Base-by-base conservation (phyloP, 2,113 vertebrate species). In the Campylorhamphus procurvoides region DNA sequence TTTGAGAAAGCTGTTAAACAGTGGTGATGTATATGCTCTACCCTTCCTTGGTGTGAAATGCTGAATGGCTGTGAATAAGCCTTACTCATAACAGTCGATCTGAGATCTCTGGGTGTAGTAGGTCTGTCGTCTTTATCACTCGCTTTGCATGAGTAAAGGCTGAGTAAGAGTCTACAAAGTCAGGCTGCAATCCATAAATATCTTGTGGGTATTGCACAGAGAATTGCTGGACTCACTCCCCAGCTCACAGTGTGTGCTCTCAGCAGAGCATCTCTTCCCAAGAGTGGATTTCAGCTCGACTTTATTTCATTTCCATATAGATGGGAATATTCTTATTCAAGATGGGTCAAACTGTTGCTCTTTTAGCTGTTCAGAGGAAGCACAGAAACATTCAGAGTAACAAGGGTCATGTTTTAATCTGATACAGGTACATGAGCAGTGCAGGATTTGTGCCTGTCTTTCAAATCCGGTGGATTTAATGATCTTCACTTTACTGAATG, bases 81-180 rank as follows among this genome's bases (percentile, higher is more conserved):
- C 95, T 95, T 94, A 96, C 90, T 96, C 96, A 97, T 23, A 18
- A 1, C 7, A 0, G 64, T 18, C 1, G 87, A n/a, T 22, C 77
- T 39, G 76, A 79, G 69, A 39, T 77, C 64, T 27, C 56, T 40
- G 67, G 63, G 37, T 62, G 63, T 22, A 24, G 60, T 13, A 47
- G 69, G 37, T 64, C 90, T 64, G 59, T 6, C 3, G 33, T 35
- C 55, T 63, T 50, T 66, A 79, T 79, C 93, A 29, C 46, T 19
- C 1, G 0, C 28, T 53, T 75, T 20, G 67, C 53, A 0, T 96
- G 92, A 97, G 93, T 89, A 90, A 95, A 84, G 62, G 90, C 73
- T 96, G 96, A 96, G 90, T 96, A 96, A 97, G 88, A 94, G 86
- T 24, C 75, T 55, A 10, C 22, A 13, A 42, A 87, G 76, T 64